Base-by-base conservation (phyloP, 2,888 invertebrate species). In the Philereme vetulata region DNA sequence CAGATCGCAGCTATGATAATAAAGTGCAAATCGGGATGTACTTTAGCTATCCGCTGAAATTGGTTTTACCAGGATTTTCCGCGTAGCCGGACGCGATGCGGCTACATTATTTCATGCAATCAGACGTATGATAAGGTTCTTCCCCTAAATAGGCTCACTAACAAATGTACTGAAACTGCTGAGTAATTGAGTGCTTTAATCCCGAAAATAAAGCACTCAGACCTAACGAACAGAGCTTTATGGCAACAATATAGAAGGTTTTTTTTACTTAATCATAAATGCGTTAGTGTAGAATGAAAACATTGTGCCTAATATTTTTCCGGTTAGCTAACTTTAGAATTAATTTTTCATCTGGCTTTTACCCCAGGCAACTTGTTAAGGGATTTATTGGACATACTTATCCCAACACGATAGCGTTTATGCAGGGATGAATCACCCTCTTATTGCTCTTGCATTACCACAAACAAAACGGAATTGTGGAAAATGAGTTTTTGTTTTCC, bases 381-480 rank as follows among this genome's bases (percentile, higher is more conserved):
- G 51, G 59, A 56, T 60, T 60, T 64, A 35, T 55, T 49, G 46
- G 61, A 60, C 51, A 50, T 61, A 56, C 51, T 64, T 69, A 76
- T 77, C 74, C 72, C 76, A 71, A 72, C 74, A 75, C 43, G 80
- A 81, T 74, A 75, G 78, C 55, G 58, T 82, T 82, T 83, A 80
- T 74, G 77, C 79, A 77, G 83, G 82, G 81, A 73, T 66, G 68
- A 70, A 73, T 55, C 55, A 78, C 77, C 70, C 76, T 68, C 76
- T 76, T 83, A 82, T 84, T 85, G 75, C 83, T 85, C 75, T 85
- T 82, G 73, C 80, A 84, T 87, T 84, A 83, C 77, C 74, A 67
- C 72, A 76, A 82, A 84, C 80, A 82, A 84, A 84, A 83, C 78
- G 75, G 72, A 74, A 63, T 68, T 66, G 72, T 77, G 76, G 52